A percentile compares a stretch with the other conserved stretches of the same genome.
Evolutionary conservation across 2,113 vertebrate genomes (phyloP).

Genomic region (Cygnus atratus): DNA sequence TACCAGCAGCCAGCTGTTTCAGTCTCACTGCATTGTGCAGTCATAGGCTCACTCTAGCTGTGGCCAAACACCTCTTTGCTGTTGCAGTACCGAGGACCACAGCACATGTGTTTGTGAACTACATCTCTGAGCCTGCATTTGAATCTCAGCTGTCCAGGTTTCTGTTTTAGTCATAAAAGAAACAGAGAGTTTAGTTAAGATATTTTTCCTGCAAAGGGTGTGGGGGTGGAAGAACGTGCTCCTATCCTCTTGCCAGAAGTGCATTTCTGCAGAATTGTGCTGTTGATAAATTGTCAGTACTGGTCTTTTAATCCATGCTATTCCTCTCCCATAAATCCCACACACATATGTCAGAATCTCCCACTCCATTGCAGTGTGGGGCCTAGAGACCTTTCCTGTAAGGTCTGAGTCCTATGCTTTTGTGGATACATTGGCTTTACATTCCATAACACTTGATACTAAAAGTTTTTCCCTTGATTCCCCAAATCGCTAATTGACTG

Average conservation of each 20-base stretch:
- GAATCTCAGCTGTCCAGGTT: not conserved
- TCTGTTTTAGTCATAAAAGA: not conserved
- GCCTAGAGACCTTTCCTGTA: not conserved
- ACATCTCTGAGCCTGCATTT: not conserved
- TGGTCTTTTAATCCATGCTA: not conserved
- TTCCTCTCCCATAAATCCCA: not conserved
- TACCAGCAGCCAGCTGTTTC: not conserved
- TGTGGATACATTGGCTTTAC: not conserved
- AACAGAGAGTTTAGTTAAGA: not conserved
- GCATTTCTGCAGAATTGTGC: not conserved
- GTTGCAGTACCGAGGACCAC: not conserved
- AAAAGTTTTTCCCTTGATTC: not conserved
- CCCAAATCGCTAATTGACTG: not conserved
- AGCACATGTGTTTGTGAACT: not conserved
- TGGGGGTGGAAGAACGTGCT: not conserved
- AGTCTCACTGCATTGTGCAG: fast-evolving
- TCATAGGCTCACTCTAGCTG: not conserved
- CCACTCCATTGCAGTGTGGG: not conserved
- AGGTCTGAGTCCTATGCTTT: not conserved
- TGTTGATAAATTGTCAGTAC: fast-evolving
- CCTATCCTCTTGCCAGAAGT: not conserved
- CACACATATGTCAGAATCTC: not conserved
- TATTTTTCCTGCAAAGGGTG: not conserved
- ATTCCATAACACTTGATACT: not conserved
- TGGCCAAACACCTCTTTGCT: not conserved